These are phyloP conservation scores for Glossophaga mutica DNA, from an alignment of 2,797 vertebrate species.

Conservation along the genomic window DNA sequence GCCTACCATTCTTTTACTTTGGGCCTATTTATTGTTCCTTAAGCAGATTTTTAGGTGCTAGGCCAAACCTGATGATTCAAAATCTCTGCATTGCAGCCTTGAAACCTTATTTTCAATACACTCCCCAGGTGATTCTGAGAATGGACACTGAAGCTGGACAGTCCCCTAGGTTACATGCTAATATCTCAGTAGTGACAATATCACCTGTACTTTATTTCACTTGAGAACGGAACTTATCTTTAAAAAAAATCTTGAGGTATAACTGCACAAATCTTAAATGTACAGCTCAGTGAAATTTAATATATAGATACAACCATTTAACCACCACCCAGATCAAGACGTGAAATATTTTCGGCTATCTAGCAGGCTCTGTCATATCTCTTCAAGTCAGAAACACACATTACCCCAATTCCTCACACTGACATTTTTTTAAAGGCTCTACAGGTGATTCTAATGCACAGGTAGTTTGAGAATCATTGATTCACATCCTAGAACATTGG, in stretches of 20 bases:
- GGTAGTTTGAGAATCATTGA: background rate
- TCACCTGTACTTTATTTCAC: background rate
- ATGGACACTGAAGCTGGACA: background rate
- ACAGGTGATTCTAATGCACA: background rate
- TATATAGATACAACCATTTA: background rate
- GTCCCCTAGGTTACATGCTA: background rate
- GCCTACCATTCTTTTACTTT: background rate
- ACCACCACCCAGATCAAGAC: background rate
- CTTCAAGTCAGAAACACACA: background rate
- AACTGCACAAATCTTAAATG: background rate
- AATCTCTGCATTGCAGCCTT: background rate
- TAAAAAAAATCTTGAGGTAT: background rate
- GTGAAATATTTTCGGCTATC: background rate
- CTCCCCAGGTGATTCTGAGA: background rate
- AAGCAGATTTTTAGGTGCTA: background rate
- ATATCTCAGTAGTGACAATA: background rate
- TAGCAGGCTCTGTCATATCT: background rate
- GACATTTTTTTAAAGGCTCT: background rate
- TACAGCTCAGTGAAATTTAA: background rate
- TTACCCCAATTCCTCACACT: accelerated
- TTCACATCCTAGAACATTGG: background rate
- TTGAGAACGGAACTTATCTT: background rate
- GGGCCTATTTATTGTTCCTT: background rate
- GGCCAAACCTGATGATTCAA: background rate
- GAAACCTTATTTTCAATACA: background rate